A percentile compares a stretch with the other conserved stretches of the same genome.
These are phyloP conservation scores for Eulimnadia texana DNA, from an alignment of 1,140 invertebrate genomes.

Conservation along the genomic window DNA sequence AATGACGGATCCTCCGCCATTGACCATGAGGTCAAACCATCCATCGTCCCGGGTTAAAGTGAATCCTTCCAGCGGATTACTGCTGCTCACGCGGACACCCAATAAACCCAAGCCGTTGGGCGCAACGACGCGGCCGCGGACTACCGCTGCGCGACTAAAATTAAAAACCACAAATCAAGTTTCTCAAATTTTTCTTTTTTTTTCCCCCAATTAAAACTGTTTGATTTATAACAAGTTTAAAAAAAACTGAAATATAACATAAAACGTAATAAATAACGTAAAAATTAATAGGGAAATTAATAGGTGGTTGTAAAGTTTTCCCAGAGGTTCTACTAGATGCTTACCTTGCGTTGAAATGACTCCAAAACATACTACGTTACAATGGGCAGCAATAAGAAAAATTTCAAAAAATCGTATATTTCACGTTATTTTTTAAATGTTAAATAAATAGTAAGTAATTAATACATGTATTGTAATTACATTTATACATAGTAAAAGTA, in stretches of 20 bases:
- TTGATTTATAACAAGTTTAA: neutral
- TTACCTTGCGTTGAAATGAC: constrained; percentile 96
- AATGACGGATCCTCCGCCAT: constrained; percentile 95
- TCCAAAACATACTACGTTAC: constrained; percentile 79
- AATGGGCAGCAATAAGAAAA: too few species aligned
- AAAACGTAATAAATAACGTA: neutral
- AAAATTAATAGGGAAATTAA: too few species aligned
- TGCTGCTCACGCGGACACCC: constrained; percentile 87
- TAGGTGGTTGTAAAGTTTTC: too few species aligned
- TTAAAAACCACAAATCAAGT: neutral
- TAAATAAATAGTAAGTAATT: too few species aligned
- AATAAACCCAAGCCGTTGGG: constrained; percentile 85
- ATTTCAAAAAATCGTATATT: too few species aligned
- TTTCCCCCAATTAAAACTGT: too few species aligned
- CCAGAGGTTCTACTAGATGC: too few species aligned
- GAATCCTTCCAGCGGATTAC: constrained; percentile 80
- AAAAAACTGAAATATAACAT: neutral
- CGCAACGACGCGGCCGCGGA: constrained; percentile 89
- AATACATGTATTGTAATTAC: too few species aligned
- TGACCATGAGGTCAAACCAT: constrained; percentile 97
- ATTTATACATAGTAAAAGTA: too few species aligned
- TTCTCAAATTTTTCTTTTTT: too few species aligned
- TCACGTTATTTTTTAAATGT: too few species aligned
- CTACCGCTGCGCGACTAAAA: constrained; percentile 87
- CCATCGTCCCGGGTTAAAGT: constrained; percentile 83